Evolutionary conservation across 2,113 vertebrate species (phyloP), one percentile per base, ranked within the genome.

Genomic region (Oncorhynchus clarkii): DNA sequence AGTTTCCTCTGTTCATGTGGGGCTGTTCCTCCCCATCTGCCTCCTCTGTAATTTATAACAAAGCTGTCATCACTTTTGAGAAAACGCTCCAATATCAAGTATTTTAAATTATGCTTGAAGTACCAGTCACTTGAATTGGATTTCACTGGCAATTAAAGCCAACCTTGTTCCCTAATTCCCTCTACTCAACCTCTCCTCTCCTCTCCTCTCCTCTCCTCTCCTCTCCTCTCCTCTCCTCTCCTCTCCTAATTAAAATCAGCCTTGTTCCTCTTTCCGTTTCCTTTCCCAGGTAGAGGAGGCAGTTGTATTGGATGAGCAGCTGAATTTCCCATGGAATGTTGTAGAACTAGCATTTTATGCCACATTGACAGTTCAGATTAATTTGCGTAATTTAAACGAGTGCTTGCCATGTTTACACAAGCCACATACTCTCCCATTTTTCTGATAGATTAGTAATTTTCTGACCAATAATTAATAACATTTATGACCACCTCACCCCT

Each of bases 91-190:
- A 95, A 96, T 98, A 99, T 97, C 96, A 98, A 97, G 97, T 95
- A 97, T 97, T 98, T 98, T 97, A 99, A 99, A 99, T 98, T 96
- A 97, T 97, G 97, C 97, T 99, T 98, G 96, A 98, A 99, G 97
- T 97, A 97, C 96, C 96, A 98, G 95, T 97, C 97, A 97, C 95
- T 99, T 99, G 97, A 98, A 96, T 99, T 97, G 97, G 96, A 97
- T 98, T 96, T 99, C 96, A 99, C 96, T 98, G 96, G 96, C 96
- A 99, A 98, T 98, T 99, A 99, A 98, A 98, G 97, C 96, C 96
- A 97, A 95, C 14, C 4, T 54, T 54, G 4, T 54, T 18, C 12
- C 51, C 51, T 34, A 34, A 34, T 34, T 0, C 0, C 51, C 51
- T 18, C 16, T 16, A 0, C 49, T 54, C 49, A 0, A 0, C 14